These are phyloP conservation scores for Eciton burchellii DNA, from an alignment of 1,140 invertebrate genomes.

Conservation along the genomic window DNA sequence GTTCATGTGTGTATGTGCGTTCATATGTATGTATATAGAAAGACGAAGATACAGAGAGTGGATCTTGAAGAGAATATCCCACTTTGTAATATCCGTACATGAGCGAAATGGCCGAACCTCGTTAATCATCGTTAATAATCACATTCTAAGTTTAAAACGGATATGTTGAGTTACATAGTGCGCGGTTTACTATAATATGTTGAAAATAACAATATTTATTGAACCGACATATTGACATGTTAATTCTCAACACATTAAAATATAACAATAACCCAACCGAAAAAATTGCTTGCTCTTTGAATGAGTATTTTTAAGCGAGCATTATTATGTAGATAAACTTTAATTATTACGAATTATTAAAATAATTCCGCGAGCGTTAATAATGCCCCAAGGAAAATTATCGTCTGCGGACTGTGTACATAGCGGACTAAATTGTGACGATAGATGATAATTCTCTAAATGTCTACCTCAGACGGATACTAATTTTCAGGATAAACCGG, in stretches of 20 bases:
- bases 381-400: neutral
- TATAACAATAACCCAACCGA: neutral
- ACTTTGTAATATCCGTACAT: slow-evolving; percentile 51
- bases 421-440: slow-evolving; percentile 4
- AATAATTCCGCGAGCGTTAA: slow-evolving; percentile 1
- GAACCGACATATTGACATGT: slow-evolving; percentile 21
- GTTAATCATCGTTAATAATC: slow-evolving; percentile 29
- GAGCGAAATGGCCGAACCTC: slow-evolving; percentile 35
- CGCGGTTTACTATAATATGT: slow-evolving; percentile 35
- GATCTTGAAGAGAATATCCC: neutral
- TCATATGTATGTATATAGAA: slow-evolving; percentile 37
- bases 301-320: no score
- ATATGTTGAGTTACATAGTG: slow-evolving; percentile 41
- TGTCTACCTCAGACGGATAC: neutral
- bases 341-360: slow-evolving; percentile 12
- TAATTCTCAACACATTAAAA: slow-evolving; percentile 11
- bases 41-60: slow-evolving; percentile 8
- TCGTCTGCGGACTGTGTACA: neutral
- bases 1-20: slow-evolving; percentile 37
- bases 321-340: neutral
- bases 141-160: slow-evolving; percentile 31
- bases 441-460: neutral
- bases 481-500: neutral
- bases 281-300: neutral
- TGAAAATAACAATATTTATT: slow-evolving; percentile 59